Conservation (phyloP, 1,140 invertebrate genomes). For the silkworm (Bombyx mori) region ASM3026992v2 NC_085119.1:10010001-10010500, state of each 20-base stretch:
- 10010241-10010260: slow-evolving; percentile 14
- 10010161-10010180: slow-evolving; percentile 10
- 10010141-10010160: slow-evolving; percentile 26
- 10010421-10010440: too few species aligned
- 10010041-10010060: slow-evolving; percentile 51
- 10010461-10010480: too few species aligned
- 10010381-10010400: too few species aligned
- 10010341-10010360: too few species aligned
- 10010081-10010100: slow-evolving; percentile 24
- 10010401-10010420: too few species aligned
- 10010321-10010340: too few species aligned
- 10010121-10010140: slow-evolving; percentile 48
- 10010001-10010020: slow-evolving; percentile 15
- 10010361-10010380: too few species aligned
- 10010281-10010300: too few species aligned
- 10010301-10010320: too few species aligned
- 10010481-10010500: too few species aligned
- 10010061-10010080: slow-evolving; percentile 35
- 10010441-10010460: too few species aligned
- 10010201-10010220: slow-evolving; percentile 37
- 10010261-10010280: slow-evolving; percentile 10
- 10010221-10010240: slow-evolving; percentile 42
- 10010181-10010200: slow-evolving; percentile 20
- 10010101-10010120: slow-evolving; percentile 21
- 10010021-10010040: slow-evolving; percentile 27